A percentile compares a stretch with the other conserved stretches of the same genome.
Evolutionary conservation across 2,797 vertebrate genomes (phyloP).

Genomic region (Platyrinchus mystaceus): DNA sequence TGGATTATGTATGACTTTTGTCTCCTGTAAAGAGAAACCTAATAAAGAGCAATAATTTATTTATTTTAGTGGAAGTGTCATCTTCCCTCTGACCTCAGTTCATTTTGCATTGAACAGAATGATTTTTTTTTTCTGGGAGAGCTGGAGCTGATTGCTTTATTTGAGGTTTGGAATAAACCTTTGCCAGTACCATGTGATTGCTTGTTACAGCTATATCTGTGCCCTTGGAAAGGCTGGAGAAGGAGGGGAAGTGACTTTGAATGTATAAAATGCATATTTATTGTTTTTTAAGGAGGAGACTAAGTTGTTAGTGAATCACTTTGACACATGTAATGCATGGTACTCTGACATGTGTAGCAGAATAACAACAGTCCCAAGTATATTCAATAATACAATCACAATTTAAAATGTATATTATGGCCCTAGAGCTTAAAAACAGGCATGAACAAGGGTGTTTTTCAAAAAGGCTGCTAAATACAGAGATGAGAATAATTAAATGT

Average conservation of each 20-base stretch:
- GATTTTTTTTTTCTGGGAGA: not conserved
- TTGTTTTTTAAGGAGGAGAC: not conserved
- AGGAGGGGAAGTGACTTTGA: not conserved
- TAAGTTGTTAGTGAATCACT: not conserved
- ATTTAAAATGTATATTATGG: accelerated
- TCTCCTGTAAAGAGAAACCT: conserved; percentile 1
- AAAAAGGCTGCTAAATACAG: not conserved
- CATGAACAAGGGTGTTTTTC: not conserved
- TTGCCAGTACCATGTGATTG: not conserved
- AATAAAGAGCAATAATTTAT: conserved; percentile 29
- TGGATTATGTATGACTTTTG: not conserved
- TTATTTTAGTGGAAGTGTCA: conserved; percentile 2
- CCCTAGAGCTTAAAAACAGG: not conserved
- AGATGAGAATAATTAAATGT: not conserved
- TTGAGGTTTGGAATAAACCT: not conserved
- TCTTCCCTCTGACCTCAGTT: not conserved
- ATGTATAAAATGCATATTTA: not conserved
- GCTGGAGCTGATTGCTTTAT: not conserved
- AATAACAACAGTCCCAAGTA: not conserved
- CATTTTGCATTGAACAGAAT: not conserved
- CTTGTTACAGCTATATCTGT: not conserved
- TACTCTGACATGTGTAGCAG: not conserved
- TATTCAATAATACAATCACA: not conserved
- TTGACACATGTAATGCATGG: not conserved
- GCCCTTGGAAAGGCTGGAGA: not conserved